phyloP scores from a whole-genome alignment of 1,140 invertebrate species.

The Drosophila jambulina region DNA sequence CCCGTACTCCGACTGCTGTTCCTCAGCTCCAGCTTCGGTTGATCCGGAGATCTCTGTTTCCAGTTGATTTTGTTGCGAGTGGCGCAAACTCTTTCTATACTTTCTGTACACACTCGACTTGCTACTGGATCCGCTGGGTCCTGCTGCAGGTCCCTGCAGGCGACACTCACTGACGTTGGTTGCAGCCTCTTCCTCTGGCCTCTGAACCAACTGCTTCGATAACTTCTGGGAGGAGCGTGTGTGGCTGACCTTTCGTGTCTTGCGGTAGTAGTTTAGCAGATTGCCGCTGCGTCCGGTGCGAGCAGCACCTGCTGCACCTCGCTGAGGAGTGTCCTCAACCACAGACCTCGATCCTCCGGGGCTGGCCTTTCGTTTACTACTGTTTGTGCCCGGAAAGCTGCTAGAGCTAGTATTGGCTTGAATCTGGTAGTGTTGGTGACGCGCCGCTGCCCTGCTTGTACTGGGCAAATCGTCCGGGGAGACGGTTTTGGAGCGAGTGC shows the following conservation, averaged over 20 bases:
- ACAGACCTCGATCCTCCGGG: conserved; percentile 10
- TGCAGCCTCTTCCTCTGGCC: conserved; percentile 4
- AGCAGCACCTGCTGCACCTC: conserved; percentile 35
- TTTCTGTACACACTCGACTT: conserved; percentile 17
- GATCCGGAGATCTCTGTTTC: conserved; percentile 6
- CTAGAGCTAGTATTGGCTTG: conserved; percentile 13
- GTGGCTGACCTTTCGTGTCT: conserved; percentile 81
- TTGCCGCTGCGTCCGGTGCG: conserved; percentile 56
- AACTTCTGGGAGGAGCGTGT: conserved; percentile 53
- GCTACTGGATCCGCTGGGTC: conserved; percentile 14
- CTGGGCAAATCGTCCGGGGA: conserved; percentile 73
- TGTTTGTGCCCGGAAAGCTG: conserved; percentile 8
- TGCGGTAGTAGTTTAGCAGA: conserved; percentile 82
- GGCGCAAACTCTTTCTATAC: conserved; percentile 29
- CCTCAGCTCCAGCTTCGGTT: conserved; percentile 13
- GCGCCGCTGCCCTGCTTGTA: conserved; percentile 61
- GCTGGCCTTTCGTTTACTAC: conserved; percentile 34
- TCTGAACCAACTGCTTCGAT: conserved; percentile 17
- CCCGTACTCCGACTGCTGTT: conserved; percentile 18
- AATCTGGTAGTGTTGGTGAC: conserved; percentile 24
- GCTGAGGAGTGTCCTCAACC: conserved; percentile 44
- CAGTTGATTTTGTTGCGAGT: conserved; percentile 26
- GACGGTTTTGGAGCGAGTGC: conserved; percentile 81
- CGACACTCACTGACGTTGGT: conserved; percentile 15
- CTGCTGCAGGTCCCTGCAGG: conserved; percentile 11